Percentiles rank a stretch among this genome's conserved stretches.
These are phyloP conservation scores for Neomorphus geoffroyi DNA, from an alignment of 2,797 vertebrate genomes.

Conservation along the genomic window DNA sequence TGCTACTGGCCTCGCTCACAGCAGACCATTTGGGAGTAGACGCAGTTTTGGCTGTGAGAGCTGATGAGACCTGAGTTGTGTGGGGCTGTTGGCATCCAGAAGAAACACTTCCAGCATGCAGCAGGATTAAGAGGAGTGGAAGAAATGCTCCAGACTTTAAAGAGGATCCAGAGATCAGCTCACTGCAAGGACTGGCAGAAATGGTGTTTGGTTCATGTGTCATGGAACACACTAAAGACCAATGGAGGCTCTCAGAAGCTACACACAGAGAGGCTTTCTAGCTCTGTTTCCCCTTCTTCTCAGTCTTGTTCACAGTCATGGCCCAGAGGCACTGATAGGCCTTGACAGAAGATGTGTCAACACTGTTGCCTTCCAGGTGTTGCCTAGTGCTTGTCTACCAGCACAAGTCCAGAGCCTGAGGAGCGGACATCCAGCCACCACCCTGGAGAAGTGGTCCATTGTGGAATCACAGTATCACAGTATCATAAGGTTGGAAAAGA, in stretches of 20 bases:
- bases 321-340: too few species aligned
- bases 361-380: background rate
- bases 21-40: background rate
- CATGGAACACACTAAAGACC: background rate
- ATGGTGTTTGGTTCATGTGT: background rate
- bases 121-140: background rate
- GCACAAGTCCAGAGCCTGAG: background rate
- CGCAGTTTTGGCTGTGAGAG: background rate
- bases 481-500: too few species aligned
- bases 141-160: background rate
- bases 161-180: background rate
- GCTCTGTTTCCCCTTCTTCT: too few species aligned
- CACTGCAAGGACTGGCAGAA: background rate
- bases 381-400: background rate
- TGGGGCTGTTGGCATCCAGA: background rate
- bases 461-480: too few species aligned
- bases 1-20: background rate
- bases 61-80: fast-evolving
- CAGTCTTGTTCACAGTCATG: too few species aligned
- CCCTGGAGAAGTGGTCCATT: background rate
- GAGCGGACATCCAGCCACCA: background rate
- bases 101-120: background rate
- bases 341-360: background rate
- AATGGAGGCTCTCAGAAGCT: too few species aligned
- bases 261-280: too few species aligned